phyloP scores from a whole-genome alignment of 2,113 vertebrate genomes.

The Recurvirostra avosetta region DNA sequence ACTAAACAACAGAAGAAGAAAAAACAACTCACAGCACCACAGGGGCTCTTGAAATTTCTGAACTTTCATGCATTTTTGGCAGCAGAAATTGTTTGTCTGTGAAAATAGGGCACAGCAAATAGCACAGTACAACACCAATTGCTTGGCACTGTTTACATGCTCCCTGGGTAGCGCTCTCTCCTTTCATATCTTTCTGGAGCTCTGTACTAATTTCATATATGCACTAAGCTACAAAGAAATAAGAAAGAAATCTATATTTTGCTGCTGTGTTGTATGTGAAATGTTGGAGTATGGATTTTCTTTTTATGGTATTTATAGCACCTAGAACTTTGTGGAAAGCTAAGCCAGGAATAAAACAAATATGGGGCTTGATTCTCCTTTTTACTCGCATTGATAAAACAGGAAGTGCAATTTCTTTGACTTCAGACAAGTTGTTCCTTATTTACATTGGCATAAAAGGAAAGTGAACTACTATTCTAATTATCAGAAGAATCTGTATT shows the following conservation, averaged over 20 bases:
- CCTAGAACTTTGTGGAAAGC: neutral
- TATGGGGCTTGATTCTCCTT: neutral
- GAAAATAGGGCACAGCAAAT: slow-evolving; percentile 21
- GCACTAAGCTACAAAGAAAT: neutral
- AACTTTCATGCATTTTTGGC: neutral
- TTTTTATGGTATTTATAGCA: neutral
- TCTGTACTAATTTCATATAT: neutral
- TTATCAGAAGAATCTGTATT: neutral
- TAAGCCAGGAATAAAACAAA: neutral
- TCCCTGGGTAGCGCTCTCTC: neutral
- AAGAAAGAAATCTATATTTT: neutral
- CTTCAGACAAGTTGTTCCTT: neutral
- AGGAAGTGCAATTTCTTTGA: neutral
- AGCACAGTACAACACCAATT: neutral
- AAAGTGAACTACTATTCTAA: neutral
- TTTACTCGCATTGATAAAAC: neutral
- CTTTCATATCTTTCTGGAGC: neutral
- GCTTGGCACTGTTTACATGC: neutral
- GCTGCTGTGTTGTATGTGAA: neutral
- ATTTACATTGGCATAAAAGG: neutral
- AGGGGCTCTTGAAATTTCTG: neutral
- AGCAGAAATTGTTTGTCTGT: neutral
- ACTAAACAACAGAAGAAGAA: neutral
- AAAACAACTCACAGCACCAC: neutral
- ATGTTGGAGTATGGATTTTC: neutral